phyloP scores from a whole-genome alignment of 2,113 vertebrate genomes.

The Pangasianodon hypophthalmus region DNA sequence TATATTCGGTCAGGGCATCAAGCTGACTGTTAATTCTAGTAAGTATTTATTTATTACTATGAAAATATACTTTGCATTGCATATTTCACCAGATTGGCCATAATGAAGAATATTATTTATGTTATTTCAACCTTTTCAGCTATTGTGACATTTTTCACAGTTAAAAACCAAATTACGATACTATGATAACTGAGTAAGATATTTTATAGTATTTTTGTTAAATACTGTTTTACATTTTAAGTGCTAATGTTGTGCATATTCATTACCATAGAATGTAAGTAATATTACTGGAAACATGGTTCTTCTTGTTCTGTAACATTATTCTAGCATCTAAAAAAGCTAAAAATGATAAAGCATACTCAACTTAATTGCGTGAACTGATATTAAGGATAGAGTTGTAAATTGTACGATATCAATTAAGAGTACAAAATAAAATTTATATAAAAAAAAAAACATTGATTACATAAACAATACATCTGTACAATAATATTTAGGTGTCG shows the following conservation, averaged over 20 bases:
- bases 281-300: background rate
- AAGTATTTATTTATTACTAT: slow-evolving; percentile 26
- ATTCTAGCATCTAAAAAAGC: background rate
- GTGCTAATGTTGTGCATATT: background rate
- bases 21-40: slow-evolving; percentile 49
- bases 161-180: background rate
- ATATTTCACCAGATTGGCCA: background rate
- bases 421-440: too few relatives aligned
- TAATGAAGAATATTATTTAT: background rate
- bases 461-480: too few relatives aligned
- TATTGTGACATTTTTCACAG: background rate
- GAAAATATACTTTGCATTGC: background rate
- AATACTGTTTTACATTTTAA: background rate
- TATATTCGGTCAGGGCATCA: slow-evolving; percentile 38
- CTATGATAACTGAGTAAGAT: background rate
- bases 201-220: background rate
- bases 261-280: background rate
- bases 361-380: too few relatives aligned
- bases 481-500: background rate
- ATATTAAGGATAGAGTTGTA: too few relatives aligned
- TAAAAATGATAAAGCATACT: background rate
- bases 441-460: too few relatives aligned
- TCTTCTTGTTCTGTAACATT: background rate
- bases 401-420: too few relatives aligned
- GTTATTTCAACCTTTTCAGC: background rate